A percentile compares a stretch with the other conserved stretches of the same genome.
Evolutionary conservation across 2,797 vertebrate genomes (phyloP).

Genomic region (Sebastes kiyomatsui): DNA sequence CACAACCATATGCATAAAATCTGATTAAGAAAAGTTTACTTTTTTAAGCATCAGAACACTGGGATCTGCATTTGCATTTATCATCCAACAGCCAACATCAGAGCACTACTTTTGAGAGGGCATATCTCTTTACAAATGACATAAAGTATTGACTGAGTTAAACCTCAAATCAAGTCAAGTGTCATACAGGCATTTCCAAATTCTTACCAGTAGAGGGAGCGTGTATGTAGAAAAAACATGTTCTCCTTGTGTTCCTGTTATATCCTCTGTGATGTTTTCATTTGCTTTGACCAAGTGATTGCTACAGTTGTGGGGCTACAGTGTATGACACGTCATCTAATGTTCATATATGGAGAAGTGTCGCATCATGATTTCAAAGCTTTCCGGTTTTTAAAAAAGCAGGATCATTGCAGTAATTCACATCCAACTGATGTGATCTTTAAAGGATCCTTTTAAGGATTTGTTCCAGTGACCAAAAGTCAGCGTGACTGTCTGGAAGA

Average conservation of each 20-base stretch:
- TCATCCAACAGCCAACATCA: too few species aligned
- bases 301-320: neutral
- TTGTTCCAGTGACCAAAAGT: slow-evolving; percentile 30
- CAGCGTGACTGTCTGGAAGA: slow-evolving; percentile 25
- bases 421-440: neutral
- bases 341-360: neutral
- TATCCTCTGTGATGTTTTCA: neutral
- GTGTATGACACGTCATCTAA: neutral
- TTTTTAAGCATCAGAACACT: too few species aligned
- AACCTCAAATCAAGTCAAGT: neutral
- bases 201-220: slow-evolving; percentile 61
- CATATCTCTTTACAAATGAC: too few species aligned
- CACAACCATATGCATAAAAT: too few species aligned
- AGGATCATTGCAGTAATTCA: slow-evolving; percentile 1
- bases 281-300: slow-evolving; percentile 15
- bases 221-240: neutral
- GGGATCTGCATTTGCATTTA: too few species aligned
- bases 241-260: neutral
- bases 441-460: slow-evolving; percentile 56
- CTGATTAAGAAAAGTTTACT: accelerated
- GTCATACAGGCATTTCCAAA: slow-evolving; percentile 11
- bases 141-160: too few species aligned
- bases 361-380: neutral
- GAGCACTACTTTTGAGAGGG: too few species aligned
- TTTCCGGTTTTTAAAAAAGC: slow-evolving; percentile 3